Evolutionary conservation across 2,113 vertebrate species (phyloP).

Genomic region (Hyperopisus bebe): DNA sequence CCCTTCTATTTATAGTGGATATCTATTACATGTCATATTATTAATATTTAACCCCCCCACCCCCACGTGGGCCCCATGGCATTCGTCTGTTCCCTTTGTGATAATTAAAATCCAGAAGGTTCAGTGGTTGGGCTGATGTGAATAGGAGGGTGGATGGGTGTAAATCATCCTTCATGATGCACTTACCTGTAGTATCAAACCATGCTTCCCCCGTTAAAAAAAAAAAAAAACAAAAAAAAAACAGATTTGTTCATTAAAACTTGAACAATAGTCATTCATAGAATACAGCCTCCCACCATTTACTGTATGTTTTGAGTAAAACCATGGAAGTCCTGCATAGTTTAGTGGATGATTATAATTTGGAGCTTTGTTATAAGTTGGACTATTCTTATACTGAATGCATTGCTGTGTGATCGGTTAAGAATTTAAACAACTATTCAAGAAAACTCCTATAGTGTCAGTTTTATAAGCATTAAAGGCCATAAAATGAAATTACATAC

Average conservation of each 20-base stretch:
- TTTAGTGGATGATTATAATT: background rate
- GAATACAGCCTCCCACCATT: background rate
- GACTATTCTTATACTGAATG: background rate
- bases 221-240: background rate
- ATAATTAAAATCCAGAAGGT: slow-evolving; percentile 12
- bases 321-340: background rate
- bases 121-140: background rate
- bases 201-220: background rate
- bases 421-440: background rate
- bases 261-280: background rate
- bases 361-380: background rate
- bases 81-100: background rate
- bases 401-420: background rate
- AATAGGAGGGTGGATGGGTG: background rate
- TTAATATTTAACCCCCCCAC: slow-evolving; percentile 17
- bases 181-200: background rate
- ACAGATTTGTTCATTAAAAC: background rate
- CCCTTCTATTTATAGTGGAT: slow-evolving; percentile 7
- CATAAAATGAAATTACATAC: background rate
- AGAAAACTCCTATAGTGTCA: background rate
- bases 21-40: slow-evolving; percentile 4
- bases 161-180: background rate
- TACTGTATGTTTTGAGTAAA: background rate
- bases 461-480: background rate
- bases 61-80: background rate